These are phyloP conservation scores for Stegana nigrithorax DNA, from an alignment of 2,888 invertebrate species.

Conservation along the genomic window DNA sequence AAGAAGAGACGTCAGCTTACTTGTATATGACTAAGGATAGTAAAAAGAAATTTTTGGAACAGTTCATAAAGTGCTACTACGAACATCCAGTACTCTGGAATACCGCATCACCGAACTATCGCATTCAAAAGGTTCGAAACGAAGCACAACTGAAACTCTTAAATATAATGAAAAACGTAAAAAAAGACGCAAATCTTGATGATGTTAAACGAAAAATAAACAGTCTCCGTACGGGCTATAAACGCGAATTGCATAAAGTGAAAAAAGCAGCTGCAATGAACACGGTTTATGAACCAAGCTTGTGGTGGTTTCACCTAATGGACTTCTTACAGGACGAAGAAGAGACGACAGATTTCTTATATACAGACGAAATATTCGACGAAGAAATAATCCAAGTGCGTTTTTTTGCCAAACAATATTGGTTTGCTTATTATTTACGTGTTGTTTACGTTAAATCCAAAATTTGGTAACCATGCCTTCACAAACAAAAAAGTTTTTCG, in stretches of 20 bases:
- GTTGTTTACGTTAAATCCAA: too few species aligned
- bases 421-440: too few species aligned
- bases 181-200: neutral
- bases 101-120: neutral
- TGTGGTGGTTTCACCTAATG: slow-evolving; percentile 2
- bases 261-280: neutral
- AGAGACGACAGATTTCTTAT: too few species aligned
- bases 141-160: neutral
- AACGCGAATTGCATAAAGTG: neutral
- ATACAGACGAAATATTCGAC: too few species aligned
- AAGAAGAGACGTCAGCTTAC: too few species aligned
- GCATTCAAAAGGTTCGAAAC: neutral
- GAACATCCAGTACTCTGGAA: neutral
- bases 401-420: too few species aligned
- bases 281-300: neutral
- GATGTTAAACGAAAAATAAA: slow-evolving; percentile 7
- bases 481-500: too few species aligned
- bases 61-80: neutral
- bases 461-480: too few species aligned
- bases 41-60: neutral
- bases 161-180: neutral
- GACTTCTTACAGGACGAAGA: neutral
- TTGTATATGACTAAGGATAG: neutral
- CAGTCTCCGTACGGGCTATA: neutral
- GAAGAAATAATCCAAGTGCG: too few species aligned